Conservation (phyloP, 2,113 vertebrate species). For the Pangasianodon hypophthalmus region DNA sequence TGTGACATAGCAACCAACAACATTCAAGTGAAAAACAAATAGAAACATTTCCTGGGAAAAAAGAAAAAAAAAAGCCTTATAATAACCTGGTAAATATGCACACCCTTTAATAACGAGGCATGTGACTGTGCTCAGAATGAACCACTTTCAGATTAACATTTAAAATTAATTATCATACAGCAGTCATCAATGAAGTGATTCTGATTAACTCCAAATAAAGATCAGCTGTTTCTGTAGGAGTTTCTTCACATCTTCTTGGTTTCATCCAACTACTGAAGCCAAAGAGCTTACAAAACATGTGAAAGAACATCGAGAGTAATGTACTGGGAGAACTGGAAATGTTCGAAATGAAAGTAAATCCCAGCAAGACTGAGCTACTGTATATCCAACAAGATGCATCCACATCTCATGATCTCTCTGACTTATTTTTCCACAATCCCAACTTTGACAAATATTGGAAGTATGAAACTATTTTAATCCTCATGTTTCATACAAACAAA, state of each 20-base stretch:
- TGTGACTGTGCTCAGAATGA: background rate
- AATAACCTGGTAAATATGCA: too few species aligned
- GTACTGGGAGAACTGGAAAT: background rate
- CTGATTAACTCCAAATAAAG: background rate
- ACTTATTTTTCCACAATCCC: too few species aligned
- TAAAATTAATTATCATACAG: background rate
- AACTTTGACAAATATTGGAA: too few species aligned
- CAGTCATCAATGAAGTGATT: background rate
- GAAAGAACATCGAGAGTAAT: background rate
- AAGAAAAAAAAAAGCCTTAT: background rate
- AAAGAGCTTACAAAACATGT: background rate
- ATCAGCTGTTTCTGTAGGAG: background rate
- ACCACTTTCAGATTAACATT: background rate
- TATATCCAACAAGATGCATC: background rate
- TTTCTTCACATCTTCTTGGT: background rate
- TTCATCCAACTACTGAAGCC: background rate
- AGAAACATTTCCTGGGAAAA: background rate
- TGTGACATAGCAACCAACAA: too few species aligned
- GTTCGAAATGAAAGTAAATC: background rate
- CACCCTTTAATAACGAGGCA: too few species aligned
- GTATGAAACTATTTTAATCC: too few species aligned
- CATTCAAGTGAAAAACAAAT: too few species aligned
- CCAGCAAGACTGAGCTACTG: too few species aligned
- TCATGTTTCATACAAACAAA: too few species aligned
- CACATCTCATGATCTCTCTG: background rate